Evolutionary conservation across 2,797 vertebrate genomes (phyloP), one percentile per base, ranked within the genome.

Genomic region (Melanotaenia boesemani): DNA sequence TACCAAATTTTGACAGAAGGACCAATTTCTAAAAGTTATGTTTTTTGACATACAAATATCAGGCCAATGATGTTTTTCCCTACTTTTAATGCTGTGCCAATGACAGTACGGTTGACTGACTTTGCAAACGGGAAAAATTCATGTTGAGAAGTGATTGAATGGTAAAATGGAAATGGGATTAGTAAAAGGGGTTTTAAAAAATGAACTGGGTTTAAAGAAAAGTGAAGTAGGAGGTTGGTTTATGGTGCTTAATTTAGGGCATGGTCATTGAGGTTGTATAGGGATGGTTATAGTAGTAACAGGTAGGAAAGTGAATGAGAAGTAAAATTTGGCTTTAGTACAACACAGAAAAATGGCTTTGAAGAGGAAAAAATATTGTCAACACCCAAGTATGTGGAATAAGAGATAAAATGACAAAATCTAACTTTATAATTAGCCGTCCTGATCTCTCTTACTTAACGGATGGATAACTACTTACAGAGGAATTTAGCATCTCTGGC

Each of bases 161-260:
- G 56, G 41, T 65, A 46, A 75, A 76, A 72, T 67, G 59, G 56
- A 86, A 82, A 86, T 75, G 30, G 20, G 20, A 67, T 74, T n/a
- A 67, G 58, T 71, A 72, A 83, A 79, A 81, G 79, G 32, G 44
- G 13, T 55, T 67, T 39, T 55, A 26, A 50, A 71, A 79, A 77
- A 80, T 84, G 50, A 66, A 79, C 39, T 41, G 39, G 13, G 11
- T 41, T 41, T 12, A 15, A 15, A 15, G 39, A 41, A 36, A 78
- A 70, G 28, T 9, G 48, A 74, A 63, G 20, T 0, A 20, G 18
- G 18, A 61, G 52, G 50, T 59, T 70, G 48, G 75, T 79, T 76
- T 63, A 71, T 72, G 76, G 63, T 69, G 18, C 59, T 37, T 60
- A 41, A 68, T 70, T 74, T 60, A 28, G 54, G 48, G 30, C 22